phyloP scores from a whole-genome alignment of 2,797 vertebrate species.

The Hoplostethus mediterraneus region DNA sequence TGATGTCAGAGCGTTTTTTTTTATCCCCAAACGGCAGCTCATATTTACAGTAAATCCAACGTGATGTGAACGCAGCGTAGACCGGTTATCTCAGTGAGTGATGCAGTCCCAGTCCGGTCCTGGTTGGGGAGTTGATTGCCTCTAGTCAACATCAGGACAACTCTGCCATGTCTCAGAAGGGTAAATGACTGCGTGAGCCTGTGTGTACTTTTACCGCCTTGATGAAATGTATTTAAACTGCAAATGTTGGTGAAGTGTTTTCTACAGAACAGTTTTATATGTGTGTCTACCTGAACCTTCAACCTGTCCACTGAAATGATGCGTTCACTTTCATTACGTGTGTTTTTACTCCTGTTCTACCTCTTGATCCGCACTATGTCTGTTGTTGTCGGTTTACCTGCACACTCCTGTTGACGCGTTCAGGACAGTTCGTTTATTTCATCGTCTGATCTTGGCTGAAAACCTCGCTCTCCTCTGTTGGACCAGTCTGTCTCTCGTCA shows the following conservation, averaged over 20 bases:
- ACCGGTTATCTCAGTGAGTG: constrained; percentile 32
- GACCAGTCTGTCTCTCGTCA: constrained; percentile 45
- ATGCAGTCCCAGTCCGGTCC: constrained; percentile 35
- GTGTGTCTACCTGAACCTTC: constrained; percentile 51
- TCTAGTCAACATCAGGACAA: constrained; percentile 23
- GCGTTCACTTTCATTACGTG: constrained; percentile 27
- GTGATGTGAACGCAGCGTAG: constrained; percentile 19
- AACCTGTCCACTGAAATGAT: constrained; percentile 25
- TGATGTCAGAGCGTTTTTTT: constrained; percentile 15
- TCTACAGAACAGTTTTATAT: constrained; percentile 46
- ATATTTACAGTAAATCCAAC: constrained; percentile 37
- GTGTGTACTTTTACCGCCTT: constrained; percentile 55
- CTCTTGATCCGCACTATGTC: constrained; percentile 51
- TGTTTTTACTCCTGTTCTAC: constrained; percentile 70
- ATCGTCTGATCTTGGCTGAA: not conserved
- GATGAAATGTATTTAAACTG: constrained; percentile 38
- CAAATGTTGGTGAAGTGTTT: constrained; percentile 27
- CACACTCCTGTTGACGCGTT: constrained; percentile 46
- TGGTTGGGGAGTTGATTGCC: constrained; percentile 41
- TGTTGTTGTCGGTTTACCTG: constrained; percentile 29
- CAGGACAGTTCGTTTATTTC: not conserved
- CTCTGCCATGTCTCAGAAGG: constrained; percentile 53
- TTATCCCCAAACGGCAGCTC: constrained; percentile 55
- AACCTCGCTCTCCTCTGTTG: constrained; percentile 13
- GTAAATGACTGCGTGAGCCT: constrained; percentile 42